Percentiles rank a stretch among this genome's conserved stretches.
phyloP scores from a whole-genome alignment of 2,888 invertebrate genomes.

The Eupelmus urozonus region DNA sequence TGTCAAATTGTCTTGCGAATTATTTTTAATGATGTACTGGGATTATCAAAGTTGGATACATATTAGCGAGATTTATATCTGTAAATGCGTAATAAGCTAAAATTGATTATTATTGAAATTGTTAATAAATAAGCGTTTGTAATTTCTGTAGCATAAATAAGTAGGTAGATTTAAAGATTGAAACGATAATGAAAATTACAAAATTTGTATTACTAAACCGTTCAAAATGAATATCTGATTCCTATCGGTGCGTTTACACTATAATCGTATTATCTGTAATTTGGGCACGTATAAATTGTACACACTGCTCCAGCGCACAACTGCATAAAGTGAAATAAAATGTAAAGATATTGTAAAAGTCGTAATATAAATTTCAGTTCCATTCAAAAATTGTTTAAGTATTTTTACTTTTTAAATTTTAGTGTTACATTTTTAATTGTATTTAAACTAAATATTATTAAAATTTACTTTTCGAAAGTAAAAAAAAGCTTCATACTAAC shows the following conservation, averaged over 20 bases:
- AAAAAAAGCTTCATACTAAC: too few species aligned
- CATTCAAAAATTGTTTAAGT: too few species aligned
- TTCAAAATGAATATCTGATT: slow-evolving; percentile 36
- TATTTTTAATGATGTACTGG: too few species aligned
- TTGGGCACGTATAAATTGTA: neutral
- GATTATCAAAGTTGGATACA: too few species aligned
- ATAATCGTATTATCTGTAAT: slow-evolving; percentile 20
- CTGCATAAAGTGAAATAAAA: neutral
- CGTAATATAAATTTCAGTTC: too few species aligned
- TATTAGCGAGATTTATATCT: neutral
- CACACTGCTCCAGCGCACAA: neutral
- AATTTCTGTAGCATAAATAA: slow-evolving; percentile 3
- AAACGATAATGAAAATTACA: slow-evolving; percentile 30
- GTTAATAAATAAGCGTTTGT: neutral
- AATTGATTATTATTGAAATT: slow-evolving; percentile 8
- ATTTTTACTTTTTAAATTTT: too few species aligned
- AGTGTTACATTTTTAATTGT: too few species aligned
- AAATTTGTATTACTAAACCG: neutral
- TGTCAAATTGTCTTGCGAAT: too few species aligned
- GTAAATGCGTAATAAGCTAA: neutral
- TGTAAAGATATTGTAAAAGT: too few species aligned
- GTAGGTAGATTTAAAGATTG: slow-evolving; percentile 9
- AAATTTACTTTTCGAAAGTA: too few species aligned
- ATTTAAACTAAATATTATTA: too few species aligned
- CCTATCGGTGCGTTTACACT: slow-evolving; percentile 1